These are phyloP conservation scores for Bubo blakistoni DNA, from an alignment of 2,113 vertebrate genomes.

Conservation along the genomic window DNA sequence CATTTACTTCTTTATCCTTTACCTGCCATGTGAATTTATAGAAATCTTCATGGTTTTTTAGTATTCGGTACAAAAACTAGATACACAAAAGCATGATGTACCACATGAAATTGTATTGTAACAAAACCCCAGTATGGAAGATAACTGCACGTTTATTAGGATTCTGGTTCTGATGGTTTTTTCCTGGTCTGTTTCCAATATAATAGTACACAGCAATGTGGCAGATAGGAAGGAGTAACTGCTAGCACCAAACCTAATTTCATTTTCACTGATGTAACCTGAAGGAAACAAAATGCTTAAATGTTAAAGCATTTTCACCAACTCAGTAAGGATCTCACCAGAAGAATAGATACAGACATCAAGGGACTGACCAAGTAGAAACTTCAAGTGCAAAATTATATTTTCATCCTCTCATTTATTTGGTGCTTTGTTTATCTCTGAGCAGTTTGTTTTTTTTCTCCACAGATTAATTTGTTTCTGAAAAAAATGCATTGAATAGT, in stretches of 20 bases:
- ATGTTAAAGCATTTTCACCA: background rate
- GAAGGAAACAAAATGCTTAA: background rate
- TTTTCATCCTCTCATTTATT: background rate
- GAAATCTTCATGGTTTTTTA: background rate
- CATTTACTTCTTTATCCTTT: slow-evolving; percentile 9
- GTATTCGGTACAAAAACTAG: background rate
- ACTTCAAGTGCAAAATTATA: background rate
- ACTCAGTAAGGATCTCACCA: background rate
- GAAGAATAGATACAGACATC: background rate
- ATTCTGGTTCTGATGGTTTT: background rate
- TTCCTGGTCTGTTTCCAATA: background rate
- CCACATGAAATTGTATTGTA: background rate
- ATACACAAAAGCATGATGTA: background rate
- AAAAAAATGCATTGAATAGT: background rate
- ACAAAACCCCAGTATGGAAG: background rate
- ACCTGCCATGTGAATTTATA: background rate
- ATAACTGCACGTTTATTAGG: background rate
- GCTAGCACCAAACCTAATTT: background rate
- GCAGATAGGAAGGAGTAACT: background rate
- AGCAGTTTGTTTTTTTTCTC: background rate
- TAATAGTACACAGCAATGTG: background rate
- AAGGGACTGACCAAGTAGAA: background rate
- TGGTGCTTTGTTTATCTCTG: background rate
- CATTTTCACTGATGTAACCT: background rate
- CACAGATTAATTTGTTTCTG: background rate